Base-by-base conservation (phyloP, 1,140 invertebrate genomes). In the Paracyclopina nana region DNA sequence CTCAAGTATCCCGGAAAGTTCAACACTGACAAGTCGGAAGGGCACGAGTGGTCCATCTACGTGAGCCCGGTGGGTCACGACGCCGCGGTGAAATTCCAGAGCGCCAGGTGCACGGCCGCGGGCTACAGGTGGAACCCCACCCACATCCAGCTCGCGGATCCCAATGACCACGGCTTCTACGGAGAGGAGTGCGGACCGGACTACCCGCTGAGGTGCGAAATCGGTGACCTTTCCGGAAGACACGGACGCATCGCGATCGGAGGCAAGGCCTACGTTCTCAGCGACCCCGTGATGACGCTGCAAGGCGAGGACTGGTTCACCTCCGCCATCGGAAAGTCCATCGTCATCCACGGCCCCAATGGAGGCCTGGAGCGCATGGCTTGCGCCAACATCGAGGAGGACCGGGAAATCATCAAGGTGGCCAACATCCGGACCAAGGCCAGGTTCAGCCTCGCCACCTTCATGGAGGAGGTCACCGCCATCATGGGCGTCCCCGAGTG, bases 51-150 rank as follows among this genome's bases (percentile, higher is more conserved):
- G 86, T 79, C 82, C 41, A 79, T 92, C 52, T 94, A 79, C 61
- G 86, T 91, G 6, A 90, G 88, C 66, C 80, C 82, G 0, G 81
- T 94, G 16, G 83, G 81, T n/a, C 82, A 87, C 27, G 86, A 92
- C 68, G 85, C 85, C 4, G 71, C 81, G 6, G 82, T 87, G 1
- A 74, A 78, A 63, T 73, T 78, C 24, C 73, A 80, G 43, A 66
- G 70, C 50, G 82, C 81, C 1, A 69, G 84, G 53, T 94, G 90
- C 63, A 78, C 83, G 4, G 87, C 85, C 5, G 80, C 79, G 40
- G 87, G 87, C 20, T 88, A 83, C 60, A 72, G 79, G 25, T 95
- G 85, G 83, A 94, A 94, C 70, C 88, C 90, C 0, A 86, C 79
- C 65, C 84, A 80, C 56, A 85, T 83, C 18, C 83, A 87, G 66